Conservation (phyloP, 2,797 vertebrate genomes). For the Thunnus albacares region DNA sequence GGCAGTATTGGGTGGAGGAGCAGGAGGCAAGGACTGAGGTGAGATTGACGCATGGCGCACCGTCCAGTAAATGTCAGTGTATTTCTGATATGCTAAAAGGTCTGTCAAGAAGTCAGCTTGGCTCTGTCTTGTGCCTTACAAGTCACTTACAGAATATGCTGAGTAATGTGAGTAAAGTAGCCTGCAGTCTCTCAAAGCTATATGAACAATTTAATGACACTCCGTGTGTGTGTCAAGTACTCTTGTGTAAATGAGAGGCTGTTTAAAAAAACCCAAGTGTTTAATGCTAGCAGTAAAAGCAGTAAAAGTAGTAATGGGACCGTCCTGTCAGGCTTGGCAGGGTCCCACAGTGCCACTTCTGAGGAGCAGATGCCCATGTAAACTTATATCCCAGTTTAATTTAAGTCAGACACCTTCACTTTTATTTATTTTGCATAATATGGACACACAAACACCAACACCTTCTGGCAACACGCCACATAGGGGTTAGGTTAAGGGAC, state of each 20-base stretch:
- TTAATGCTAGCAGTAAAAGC: constrained; percentile 63
- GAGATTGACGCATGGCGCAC: constrained; percentile 74
- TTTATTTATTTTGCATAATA: constrained; percentile 59
- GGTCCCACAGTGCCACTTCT: constrained; percentile 23
- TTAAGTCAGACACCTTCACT: constrained; percentile 28
- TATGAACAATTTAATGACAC: constrained; percentile 30
- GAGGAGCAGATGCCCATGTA: constrained; percentile 27
- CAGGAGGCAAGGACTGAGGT: constrained; percentile 53
- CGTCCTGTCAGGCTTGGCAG: constrained; percentile 38
- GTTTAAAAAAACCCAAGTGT: constrained; percentile 32
- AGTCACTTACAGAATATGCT: constrained; percentile 10
- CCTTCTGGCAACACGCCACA: constrained; percentile 58
- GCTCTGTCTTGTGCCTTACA: constrained; percentile 5
- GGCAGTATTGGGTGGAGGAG: constrained; percentile 52
- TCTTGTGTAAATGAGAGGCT: constrained; percentile 41
- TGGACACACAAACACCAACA: constrained; percentile 42
- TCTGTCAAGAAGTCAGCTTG: constrained; percentile 15
- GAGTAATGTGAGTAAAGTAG: constrained; percentile 28
- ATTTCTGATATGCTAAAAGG: constrained; percentile 69
- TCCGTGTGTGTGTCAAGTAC: constrained; percentile 17
- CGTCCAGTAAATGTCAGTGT: constrained; percentile 80
- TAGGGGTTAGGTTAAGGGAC: constrained; percentile 67
- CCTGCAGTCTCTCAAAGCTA: constrained; percentile 15
- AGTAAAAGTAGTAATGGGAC: constrained; percentile 51
- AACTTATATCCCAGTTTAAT: constrained; percentile 40